phyloP scores from a whole-genome alignment of 2,888 invertebrate genomes.

The Andrena marginata region DNA sequence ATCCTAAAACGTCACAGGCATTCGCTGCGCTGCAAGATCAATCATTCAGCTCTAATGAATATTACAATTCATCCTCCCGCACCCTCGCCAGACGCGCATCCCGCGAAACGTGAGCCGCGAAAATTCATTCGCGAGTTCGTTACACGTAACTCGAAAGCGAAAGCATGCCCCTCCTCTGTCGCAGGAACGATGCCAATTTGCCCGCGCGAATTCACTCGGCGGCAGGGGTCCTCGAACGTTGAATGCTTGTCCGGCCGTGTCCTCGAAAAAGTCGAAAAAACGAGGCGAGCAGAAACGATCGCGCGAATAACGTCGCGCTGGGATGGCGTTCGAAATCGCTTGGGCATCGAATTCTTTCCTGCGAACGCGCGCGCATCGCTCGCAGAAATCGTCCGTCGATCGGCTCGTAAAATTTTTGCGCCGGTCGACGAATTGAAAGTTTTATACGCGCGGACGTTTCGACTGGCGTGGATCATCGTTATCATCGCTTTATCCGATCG shows the following conservation, averaged over 20 bases:
- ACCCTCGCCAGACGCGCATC: not conserved
- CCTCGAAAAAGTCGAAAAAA: not conserved
- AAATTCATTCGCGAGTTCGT: conserved; percentile 26
- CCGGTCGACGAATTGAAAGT: conserved; percentile 36
- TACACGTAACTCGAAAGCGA: conserved; percentile 9
- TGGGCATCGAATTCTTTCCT: conserved; percentile 17
- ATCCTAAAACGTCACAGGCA: not conserved
- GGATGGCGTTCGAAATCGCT: conserved; percentile 34
- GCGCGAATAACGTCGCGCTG: conserved; percentile 49
- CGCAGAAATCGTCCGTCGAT: conserved; percentile 11
- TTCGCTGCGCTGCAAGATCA: not conserved
- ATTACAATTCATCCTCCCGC: not conserved
- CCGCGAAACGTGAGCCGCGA: conserved; percentile 33
- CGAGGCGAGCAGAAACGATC: conserved; percentile 29
- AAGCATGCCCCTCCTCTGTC: not conserved
- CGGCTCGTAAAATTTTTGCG: conserved; percentile 9
- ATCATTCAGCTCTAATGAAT: not conserved
- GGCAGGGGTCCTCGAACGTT: not conserved
- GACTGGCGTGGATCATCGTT: not conserved
- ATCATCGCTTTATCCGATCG: conserved; percentile 2
- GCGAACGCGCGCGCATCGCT: too few relatives aligned
- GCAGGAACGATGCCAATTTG: conserved; percentile 41
- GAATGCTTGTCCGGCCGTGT: conserved; percentile 26
- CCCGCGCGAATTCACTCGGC: conserved; percentile 39
- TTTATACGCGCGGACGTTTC: conserved; percentile 16